phyloP scores from a whole-genome alignment of 2,888 invertebrate genomes.

The Lasioglossum oenotherae region DNA sequence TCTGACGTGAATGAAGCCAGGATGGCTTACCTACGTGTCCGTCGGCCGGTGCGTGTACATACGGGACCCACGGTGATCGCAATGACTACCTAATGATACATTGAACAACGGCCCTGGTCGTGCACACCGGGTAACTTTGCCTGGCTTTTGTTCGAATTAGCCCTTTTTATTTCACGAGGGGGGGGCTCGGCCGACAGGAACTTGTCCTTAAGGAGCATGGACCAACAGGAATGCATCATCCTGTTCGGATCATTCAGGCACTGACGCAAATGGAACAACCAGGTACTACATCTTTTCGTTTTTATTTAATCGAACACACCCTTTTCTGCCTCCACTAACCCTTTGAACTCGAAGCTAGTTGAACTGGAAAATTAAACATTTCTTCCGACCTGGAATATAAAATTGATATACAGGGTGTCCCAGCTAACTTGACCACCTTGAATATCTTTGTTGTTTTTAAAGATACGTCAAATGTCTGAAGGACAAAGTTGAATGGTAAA shows the following conservation, averaged over 20 bases:
- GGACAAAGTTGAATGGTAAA: too few relatives aligned
- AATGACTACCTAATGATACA: constrained; percentile 80
- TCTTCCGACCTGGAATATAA: too few relatives aligned
- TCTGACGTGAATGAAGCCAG: constrained; percentile 82
- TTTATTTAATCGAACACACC: background rate
- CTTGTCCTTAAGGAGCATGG: constrained; percentile 10
- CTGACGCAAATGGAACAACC: background rate
- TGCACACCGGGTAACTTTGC: constrained; percentile 51
- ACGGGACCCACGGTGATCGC: constrained; percentile 69
- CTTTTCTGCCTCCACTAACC: background rate
- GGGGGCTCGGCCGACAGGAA: background rate
- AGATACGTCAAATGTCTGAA: too few relatives aligned
- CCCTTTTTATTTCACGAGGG: constrained; percentile 24
- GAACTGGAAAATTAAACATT: too few relatives aligned
- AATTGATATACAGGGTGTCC: too few relatives aligned
- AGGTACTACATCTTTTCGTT: background rate
- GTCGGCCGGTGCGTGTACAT: constrained; percentile 49
- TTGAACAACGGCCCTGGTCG: constrained; percentile 65
- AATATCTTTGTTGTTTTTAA: too few relatives aligned
- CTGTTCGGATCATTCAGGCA: background rate
- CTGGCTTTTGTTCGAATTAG: constrained; percentile 62
- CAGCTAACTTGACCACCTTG: too few relatives aligned
- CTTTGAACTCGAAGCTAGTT: too few relatives aligned
- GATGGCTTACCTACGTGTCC: constrained; percentile 75
- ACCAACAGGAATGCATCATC: constrained; percentile 3